These are phyloP conservation scores for Augochlora pura DNA, from an alignment of 1,140 invertebrate species.

Conservation along the genomic window DNA sequence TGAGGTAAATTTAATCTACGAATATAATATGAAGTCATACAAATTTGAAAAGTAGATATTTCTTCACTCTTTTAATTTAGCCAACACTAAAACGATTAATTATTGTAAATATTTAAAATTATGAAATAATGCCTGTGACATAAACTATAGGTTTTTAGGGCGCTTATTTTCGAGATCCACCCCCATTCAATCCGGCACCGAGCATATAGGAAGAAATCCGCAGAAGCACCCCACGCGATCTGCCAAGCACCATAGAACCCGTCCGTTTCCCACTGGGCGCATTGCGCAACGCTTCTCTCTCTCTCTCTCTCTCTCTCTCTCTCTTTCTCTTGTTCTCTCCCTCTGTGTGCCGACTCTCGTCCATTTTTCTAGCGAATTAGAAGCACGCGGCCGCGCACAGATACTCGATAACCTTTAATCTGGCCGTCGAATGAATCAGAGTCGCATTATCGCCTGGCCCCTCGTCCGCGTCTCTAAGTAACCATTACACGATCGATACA, in stretches of 20 bases:
- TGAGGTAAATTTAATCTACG: no score
- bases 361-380: neutral
- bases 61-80: no score
- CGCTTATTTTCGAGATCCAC: no score
- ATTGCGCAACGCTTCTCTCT: constrained; percentile 1
- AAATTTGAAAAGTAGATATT: no score
- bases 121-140: no score
- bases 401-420: constrained; percentile 39
- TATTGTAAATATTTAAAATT: no score
- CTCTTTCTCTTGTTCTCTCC: neutral
- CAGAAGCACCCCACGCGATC: no score
- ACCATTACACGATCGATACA: constrained; percentile 52
- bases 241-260: neutral
- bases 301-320: neutral
- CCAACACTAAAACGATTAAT: no score
- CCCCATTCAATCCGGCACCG: no score
- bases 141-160: no score
- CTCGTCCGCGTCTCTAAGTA: constrained; percentile 19
- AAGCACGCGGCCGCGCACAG: constrained; percentile 1
- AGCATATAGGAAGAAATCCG: neutral
- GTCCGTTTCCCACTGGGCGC: neutral
- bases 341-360: neutral
- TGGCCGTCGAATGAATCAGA: constrained; percentile 43
- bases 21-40: no score
- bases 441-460: constrained; percentile 35